phyloP scores from a whole-genome alignment of 2,113 vertebrate species.

The Phalacrocorax aristotelis region DNA sequence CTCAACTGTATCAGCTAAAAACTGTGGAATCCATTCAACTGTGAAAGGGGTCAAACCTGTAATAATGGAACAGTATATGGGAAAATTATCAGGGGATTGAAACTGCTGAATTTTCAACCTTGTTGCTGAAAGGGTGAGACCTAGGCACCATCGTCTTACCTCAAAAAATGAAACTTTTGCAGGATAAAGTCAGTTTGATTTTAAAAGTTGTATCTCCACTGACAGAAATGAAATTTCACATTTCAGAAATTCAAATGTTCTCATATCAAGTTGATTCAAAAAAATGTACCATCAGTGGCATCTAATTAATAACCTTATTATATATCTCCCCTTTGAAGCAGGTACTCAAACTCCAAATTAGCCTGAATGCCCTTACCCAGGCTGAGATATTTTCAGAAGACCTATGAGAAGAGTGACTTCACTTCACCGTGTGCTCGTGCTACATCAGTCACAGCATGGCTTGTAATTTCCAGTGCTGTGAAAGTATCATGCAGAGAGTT shows the following conservation, averaged over 20 bases:
- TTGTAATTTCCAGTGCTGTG: neutral
- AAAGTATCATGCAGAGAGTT: neutral
- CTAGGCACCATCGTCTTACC: neutral
- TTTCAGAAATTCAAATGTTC: neutral
- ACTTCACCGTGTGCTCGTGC: fast-evolving
- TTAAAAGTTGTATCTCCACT: neutral
- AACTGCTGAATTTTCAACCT: neutral
- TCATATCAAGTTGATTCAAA: neutral
- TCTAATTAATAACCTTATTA: neutral
- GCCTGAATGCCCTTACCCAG: neutral
- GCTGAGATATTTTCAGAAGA: neutral
- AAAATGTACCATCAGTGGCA: neutral
- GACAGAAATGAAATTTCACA: neutral
- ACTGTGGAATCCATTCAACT: neutral
- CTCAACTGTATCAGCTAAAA: neutral
- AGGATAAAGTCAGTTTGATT: neutral
- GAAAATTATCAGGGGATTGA: neutral
- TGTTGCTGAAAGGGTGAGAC: neutral
- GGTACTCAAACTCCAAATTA: neutral
- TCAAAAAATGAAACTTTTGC: neutral
- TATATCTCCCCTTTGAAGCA: neutral
- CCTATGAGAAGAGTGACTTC: neutral
- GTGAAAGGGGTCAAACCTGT: neutral
- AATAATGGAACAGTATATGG: neutral
- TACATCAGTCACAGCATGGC: neutral